These are phyloP conservation scores for Prunella fulvescens DNA, from an alignment of 2,113 vertebrate species.

Conservation along the genomic window DNA sequence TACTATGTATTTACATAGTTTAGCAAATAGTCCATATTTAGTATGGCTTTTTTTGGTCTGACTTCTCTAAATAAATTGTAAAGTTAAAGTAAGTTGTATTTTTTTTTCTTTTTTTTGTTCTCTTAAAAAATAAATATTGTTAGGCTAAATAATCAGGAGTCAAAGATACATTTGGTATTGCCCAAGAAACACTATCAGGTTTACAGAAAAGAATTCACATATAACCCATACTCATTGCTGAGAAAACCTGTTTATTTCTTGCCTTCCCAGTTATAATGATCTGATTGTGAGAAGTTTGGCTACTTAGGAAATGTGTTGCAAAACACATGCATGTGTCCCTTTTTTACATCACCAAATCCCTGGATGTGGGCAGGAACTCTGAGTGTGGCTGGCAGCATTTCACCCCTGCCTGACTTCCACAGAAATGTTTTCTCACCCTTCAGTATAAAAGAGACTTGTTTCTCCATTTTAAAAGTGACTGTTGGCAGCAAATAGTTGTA, in stretches of 20 bases:
- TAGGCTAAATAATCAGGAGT: neutral
- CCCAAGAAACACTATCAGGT: neutral
- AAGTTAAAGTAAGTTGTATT: neutral
- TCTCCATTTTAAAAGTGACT: neutral
- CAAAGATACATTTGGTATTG: neutral
- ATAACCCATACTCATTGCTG: neutral
- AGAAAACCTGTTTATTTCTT: neutral
- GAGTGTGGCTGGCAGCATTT: neutral
- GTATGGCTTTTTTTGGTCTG: neutral
- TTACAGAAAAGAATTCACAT: neutral
- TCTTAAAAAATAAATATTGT: neutral
- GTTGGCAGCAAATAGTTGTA: neutral
- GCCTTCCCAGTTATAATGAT: neutral
- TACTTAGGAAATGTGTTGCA: neutral
- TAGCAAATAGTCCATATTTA: neutral
- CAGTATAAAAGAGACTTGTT: neutral
- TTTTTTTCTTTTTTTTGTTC: neutral
- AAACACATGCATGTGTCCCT: neutral
- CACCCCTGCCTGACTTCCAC: neutral
- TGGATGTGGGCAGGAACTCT: neutral
- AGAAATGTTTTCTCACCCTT: neutral
- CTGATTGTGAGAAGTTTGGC: neutral
- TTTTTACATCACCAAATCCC: neutral
- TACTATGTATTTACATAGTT: neutral
- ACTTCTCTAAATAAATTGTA: neutral